A percentile compares a stretch with the other conserved stretches of the same genome.
Conservation (phyloP, 2,797 vertebrate genomes). For the Protonibea diacanthus region DNA sequence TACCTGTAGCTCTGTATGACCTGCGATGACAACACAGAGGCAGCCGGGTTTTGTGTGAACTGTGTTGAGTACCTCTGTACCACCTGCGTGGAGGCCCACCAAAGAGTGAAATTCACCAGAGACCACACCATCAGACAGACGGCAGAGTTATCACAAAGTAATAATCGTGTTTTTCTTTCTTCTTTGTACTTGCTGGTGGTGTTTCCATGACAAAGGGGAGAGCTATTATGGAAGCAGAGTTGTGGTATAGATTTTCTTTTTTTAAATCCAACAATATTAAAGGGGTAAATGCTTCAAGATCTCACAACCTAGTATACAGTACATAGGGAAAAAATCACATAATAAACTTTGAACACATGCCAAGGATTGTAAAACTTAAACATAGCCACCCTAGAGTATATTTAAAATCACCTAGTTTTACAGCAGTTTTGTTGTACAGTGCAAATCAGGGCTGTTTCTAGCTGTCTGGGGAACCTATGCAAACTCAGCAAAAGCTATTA, state of each 20-base stretch:
- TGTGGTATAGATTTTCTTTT: not conserved
- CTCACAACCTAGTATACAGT: too few species aligned
- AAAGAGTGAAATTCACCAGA: constrained; percentile 96
- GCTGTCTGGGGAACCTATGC: too few species aligned
- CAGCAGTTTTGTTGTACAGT: not conserved
- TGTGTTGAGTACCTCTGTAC: constrained; percentile 96
- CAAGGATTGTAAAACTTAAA: not conserved
- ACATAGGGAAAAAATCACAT: too few species aligned
- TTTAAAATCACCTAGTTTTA: not conserved
- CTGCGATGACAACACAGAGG: constrained; percentile 95
- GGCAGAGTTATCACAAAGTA: constrained; percentile 91
- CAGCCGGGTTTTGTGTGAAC: constrained; percentile 94
- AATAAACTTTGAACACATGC: not conserved
- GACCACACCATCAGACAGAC: constrained; percentile 94
- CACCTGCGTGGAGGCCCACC: constrained; percentile 96
- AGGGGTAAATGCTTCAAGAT: not conserved
- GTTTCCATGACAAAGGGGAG: constrained; percentile 16
- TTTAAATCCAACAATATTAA: not conserved
- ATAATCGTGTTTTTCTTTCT: not conserved
- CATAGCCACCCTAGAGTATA: not conserved
- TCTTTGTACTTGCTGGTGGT: not conserved
- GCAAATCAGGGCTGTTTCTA: not conserved
- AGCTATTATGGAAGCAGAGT: not conserved
- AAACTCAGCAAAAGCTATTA: too few species aligned
- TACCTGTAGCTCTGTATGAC: constrained; percentile 90